phyloP scores from a whole-genome alignment of 35 echinoderm and acorn worm genomes.

The Eucidaris tribuloides region DNA sequence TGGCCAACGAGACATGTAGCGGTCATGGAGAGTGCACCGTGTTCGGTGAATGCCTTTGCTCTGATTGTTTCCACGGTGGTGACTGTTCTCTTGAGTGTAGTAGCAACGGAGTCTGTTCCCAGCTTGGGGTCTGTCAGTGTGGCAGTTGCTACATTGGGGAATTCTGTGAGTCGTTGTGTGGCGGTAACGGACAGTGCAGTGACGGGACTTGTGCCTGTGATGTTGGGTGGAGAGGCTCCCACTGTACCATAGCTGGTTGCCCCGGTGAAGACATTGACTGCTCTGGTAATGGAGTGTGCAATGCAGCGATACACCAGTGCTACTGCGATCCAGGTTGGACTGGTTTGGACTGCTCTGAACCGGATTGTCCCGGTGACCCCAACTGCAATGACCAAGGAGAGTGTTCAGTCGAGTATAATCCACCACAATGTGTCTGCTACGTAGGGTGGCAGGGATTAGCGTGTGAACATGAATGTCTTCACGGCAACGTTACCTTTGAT shows the following conservation, averaged over 20 bases:
- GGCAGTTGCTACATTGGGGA: conserved; percentile 68
- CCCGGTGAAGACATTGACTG: conserved; percentile 65
- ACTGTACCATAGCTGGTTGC: conserved; percentile 70
- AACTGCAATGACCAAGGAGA: conserved; percentile 64
- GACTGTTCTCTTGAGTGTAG: conserved; percentile 57
- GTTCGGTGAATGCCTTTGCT: conserved; percentile 64
- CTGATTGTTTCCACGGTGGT: conserved; percentile 64
- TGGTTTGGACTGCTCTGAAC: conserved; percentile 48
- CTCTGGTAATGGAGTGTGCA: conserved; percentile 87
- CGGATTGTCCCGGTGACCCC: conserved; percentile 85
- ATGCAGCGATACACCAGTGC: conserved; percentile 68
- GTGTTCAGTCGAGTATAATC: conserved; percentile 43
- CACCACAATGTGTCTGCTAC: conserved; percentile 66
- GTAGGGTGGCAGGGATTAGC: conserved; percentile 72
- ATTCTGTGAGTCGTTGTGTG: conserved; percentile 72
- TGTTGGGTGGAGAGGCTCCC: conserved; percentile 59
- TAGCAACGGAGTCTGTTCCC: conserved; percentile 52
- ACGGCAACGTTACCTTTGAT: conserved; percentile 48
- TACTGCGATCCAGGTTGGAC: conserved; percentile 78
- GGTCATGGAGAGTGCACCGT: conserved; percentile 71
- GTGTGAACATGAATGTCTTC: conserved; percentile 67
- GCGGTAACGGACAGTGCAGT: conserved; percentile 49
- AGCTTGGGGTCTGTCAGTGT: conserved; percentile 47
- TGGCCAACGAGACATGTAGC: conserved; percentile 45
- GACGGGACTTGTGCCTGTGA: conserved; percentile 58